phyloP scores from a whole-genome alignment of 2,888 invertebrate species.

The Zygothrica quintamaculata region DNA sequence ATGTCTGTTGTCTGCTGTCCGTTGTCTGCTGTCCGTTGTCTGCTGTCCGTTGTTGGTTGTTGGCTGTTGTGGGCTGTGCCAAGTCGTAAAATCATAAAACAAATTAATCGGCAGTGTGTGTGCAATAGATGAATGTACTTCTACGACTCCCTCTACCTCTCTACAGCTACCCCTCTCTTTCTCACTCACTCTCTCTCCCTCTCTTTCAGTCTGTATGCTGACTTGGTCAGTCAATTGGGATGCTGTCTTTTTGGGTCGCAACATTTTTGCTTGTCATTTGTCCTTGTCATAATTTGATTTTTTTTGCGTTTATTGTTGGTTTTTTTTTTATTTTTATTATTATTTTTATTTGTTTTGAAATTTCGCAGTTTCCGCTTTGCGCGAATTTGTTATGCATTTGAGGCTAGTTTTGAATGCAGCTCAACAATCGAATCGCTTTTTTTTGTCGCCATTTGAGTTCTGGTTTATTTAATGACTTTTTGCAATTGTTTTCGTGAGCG shows the following conservation, averaged over 20 bases:
- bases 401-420: slow-evolving; percentile 70
- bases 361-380: slow-evolving; percentile 59
- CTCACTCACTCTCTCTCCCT: slow-evolving; percentile 9
- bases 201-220: slow-evolving; percentile 19
- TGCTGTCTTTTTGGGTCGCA: slow-evolving; percentile 1
- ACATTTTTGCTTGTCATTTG: slow-evolving; percentile 31
- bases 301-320: neutral
- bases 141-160: neutral
- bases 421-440: slow-evolving; percentile 43
- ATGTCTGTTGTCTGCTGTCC: too few species aligned
- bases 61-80: slow-evolving; percentile 52
- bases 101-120: slow-evolving; percentile 68
- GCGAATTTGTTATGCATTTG: slow-evolving; percentile 54
- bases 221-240: slow-evolving; percentile 36
- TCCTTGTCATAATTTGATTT: slow-evolving; percentile 56
- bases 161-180: slow-evolving; percentile 5
- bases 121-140: slow-evolving; percentile 21
- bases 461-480: slow-evolving; percentile 79
- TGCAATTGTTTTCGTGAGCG: slow-evolving; percentile 80
- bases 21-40: slow-evolving; percentile 16
- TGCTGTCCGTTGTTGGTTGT: slow-evolving; percentile 28
- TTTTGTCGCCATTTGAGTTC: slow-evolving; percentile 73
- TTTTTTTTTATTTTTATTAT: neutral
- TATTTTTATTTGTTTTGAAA: slow-evolving; percentile 13
- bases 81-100: slow-evolving; percentile 77